Conservation (phyloP, 2,888 invertebrate species). For the Allygus modestus region DNA sequence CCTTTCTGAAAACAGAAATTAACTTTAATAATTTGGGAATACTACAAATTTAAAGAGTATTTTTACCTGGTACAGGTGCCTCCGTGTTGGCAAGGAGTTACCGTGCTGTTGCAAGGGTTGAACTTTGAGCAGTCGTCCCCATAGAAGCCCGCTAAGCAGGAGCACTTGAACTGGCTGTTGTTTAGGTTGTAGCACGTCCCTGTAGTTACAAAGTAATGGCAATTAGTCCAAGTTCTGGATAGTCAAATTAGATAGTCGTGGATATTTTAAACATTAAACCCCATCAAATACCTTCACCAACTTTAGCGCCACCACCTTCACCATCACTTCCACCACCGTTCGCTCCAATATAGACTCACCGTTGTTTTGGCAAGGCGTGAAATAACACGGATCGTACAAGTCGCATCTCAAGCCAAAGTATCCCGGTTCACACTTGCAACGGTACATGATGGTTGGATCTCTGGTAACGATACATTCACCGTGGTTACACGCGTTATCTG, state of each 20-base stretch:
- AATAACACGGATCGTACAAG: constrained; percentile 57
- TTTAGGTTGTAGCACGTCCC: constrained; percentile 63
- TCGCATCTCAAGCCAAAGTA: constrained; percentile 61
- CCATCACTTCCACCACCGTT: not conserved
- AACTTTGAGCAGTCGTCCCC: constrained; percentile 61
- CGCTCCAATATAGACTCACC: constrained; percentile 38
- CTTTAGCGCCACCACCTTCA: not conserved
- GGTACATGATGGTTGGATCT: constrained; percentile 57
- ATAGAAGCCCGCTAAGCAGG: constrained; percentile 63
- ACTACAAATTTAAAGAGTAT: too few species aligned
- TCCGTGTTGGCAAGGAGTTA: constrained; percentile 88
- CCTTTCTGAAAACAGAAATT: too few species aligned
- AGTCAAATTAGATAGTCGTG: not conserved
- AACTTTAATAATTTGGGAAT: too few species aligned
- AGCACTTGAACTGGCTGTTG: constrained; percentile 63
- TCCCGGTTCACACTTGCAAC: constrained; percentile 62
- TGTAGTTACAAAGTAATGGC: constrained; percentile 12
- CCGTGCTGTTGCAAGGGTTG: constrained; percentile 60
- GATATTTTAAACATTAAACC: not conserved
- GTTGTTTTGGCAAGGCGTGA: constrained; percentile 53
- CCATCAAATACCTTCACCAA: not conserved
- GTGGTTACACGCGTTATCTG: constrained; percentile 57
- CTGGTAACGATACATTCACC: constrained; percentile 57
- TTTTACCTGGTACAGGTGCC: constrained; percentile 80
- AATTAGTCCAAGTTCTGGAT: not conserved